These are phyloP conservation scores for Thaumetopoea pityocampa DNA, from an alignment of 1,140 invertebrate species.

Conservation along the genomic window DNA sequence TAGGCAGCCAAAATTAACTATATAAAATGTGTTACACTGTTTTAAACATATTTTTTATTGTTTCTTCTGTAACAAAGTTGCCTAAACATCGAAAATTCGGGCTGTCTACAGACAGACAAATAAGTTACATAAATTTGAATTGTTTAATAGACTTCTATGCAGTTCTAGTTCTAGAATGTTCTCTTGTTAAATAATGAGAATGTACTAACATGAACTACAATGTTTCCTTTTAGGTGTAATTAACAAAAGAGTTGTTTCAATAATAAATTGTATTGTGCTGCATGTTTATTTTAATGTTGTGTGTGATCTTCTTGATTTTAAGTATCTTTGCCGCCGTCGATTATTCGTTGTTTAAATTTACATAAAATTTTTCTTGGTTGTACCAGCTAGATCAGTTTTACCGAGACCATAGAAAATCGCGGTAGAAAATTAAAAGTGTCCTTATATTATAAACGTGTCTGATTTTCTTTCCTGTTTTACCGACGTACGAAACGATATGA, in stretches of 20 bases:
- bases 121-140: conserved; percentile 11
- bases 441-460: too few relatives aligned
- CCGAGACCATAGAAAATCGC: too few relatives aligned
- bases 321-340: too few relatives aligned
- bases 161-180: conserved; percentile 6
- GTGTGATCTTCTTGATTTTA: conserved; percentile 56
- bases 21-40: too few relatives aligned
- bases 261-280: conserved; percentile 28
- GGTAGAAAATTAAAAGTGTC: too few relatives aligned
- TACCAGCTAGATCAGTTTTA: too few relatives aligned
- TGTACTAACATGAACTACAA: too few relatives aligned
- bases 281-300: conserved; percentile 56
- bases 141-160: conserved; percentile 6
- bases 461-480: too few relatives aligned
- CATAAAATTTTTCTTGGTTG: too few relatives aligned
- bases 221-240: conserved; percentile 5
- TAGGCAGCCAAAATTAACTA: too few relatives aligned
- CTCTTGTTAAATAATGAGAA: background rate
- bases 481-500: too few relatives aligned
- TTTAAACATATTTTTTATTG: conserved; percentile 12
- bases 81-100: conserved; percentile 35
- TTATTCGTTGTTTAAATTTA: too few relatives aligned
- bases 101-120: conserved; percentile 22
- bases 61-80: conserved; percentile 5
- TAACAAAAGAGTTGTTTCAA: conserved; percentile 5